Conservation (phyloP, 2,797 vertebrate genomes). For the Phalloptychus januarius region DNA sequence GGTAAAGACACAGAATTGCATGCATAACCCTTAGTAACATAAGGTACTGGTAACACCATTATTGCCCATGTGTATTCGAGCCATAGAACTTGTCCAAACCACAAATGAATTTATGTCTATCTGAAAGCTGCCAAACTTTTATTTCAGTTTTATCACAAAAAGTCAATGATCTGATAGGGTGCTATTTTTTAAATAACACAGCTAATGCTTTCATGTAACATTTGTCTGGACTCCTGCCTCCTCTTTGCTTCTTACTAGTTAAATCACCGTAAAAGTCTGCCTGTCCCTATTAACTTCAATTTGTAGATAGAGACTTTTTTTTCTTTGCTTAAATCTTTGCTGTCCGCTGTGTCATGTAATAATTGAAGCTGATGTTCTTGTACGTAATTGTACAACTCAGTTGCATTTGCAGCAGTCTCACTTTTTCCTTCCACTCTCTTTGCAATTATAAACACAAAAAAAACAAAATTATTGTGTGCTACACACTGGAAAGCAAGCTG, state of each 20-base stretch:
- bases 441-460: not conserved
- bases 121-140: not conserved
- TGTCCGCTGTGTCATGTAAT: not conserved
- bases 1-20: too few species aligned
- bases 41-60: not conserved
- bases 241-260: not conserved
- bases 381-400: not conserved
- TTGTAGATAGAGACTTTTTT: not conserved
- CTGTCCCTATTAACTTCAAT: not conserved
- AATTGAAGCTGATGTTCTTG: not conserved
- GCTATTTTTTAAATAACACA: not conserved
- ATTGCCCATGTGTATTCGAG: not conserved
- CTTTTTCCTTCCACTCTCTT: not conserved
- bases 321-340: not conserved
- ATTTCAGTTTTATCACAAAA: not conserved
- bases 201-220: not conserved
- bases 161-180: not conserved
- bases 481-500: not conserved
- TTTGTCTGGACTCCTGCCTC: not conserved
- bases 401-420: not conserved
- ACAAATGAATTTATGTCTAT: not conserved
- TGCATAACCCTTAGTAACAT: not conserved
- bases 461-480: not conserved
- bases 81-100: not conserved
- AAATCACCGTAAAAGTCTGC: not conserved